Conservation (phyloP, 2,888 invertebrate species). For the Amitus sp. region DNA sequence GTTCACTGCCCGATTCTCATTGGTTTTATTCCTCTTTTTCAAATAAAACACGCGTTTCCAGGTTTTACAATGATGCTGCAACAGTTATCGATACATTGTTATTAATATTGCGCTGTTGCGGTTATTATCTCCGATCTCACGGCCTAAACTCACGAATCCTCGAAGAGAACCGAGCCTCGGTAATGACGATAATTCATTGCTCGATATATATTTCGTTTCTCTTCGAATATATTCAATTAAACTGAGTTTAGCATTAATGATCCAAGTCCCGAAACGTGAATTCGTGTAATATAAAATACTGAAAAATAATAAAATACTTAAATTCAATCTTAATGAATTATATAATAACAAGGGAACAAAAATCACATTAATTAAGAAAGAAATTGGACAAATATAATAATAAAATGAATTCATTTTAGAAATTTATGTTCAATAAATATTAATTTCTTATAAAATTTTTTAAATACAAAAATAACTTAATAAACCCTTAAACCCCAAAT, state of each 20-base stretch:
- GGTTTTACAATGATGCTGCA: conserved; percentile 29
- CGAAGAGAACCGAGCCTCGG: conserved; percentile 27
- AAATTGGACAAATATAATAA: no score
- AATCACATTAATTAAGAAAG: no score
- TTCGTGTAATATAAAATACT: no score
- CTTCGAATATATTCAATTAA: conserved; percentile 37
- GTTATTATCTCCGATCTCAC: conserved; percentile 39
- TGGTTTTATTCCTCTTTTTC: conserved; percentile 30
- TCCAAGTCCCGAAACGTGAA: no score
- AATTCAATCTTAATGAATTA: no score
- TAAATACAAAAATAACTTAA: neutral
- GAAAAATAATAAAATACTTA: no score
- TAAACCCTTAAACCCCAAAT: no score
- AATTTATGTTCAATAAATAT: no score
- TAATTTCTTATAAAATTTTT: no score
- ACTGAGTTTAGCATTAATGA: no score
- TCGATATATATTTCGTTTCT: conserved; percentile 37
- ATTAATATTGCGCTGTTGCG: conserved; percentile 34
- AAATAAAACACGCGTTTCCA: conserved; percentile 32
- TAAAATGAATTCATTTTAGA: no score
- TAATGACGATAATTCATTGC: conserved; percentile 39
- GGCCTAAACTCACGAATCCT: conserved; percentile 34
- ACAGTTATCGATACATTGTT: conserved; percentile 38
- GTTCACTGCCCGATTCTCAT: conserved; percentile 31
- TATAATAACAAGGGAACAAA: no score